Conservation (phyloP, 2,888 invertebrate genomes). For the Bellardia bayeri region DNA sequence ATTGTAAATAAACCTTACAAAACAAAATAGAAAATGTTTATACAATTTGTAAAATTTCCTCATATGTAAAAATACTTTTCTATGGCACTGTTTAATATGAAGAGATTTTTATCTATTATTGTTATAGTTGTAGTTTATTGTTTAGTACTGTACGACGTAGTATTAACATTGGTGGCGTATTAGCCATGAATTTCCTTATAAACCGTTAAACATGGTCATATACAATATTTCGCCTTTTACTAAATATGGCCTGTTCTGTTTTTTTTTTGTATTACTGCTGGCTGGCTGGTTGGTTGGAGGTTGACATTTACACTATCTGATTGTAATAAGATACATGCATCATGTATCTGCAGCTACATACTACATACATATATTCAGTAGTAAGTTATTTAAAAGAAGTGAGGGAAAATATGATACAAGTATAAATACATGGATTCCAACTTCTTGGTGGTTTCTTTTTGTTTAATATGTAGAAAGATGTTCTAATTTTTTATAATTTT, state of each 20-base stretch:
- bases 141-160: neutral
- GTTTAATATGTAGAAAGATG: slow-evolving; percentile 1
- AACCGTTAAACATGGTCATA: slow-evolving; percentile 66
- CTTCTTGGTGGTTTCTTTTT: slow-evolving; percentile 46
- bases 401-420: neutral
- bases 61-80: neutral
- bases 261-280: neutral
- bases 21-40: too few relatives aligned
- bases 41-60: too few relatives aligned
- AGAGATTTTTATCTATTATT: slow-evolving; percentile 36
- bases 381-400: slow-evolving; percentile 37
- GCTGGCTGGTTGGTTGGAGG: slow-evolving; percentile 17
- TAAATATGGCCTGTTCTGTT: slow-evolving; percentile 48
- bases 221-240: slow-evolving; percentile 46
- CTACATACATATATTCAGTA: slow-evolving; percentile 7
- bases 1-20: too few relatives aligned
- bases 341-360: slow-evolving; percentile 42
- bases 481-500: slow-evolving; percentile 53
- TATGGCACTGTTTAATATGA: neutral
- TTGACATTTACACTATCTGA: slow-evolving; percentile 70
- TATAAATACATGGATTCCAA: slow-evolving; percentile 15
- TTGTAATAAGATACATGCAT: slow-evolving; percentile 70
- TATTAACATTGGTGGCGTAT: neutral
- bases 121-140: slow-evolving; percentile 16
- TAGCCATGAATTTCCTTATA: slow-evolving; percentile 67